A percentile compares a stretch with the other conserved stretches of the same genome.
phyloP scores from a whole-genome alignment of 2,888 invertebrate species.

The Andrena praecox region DNA sequence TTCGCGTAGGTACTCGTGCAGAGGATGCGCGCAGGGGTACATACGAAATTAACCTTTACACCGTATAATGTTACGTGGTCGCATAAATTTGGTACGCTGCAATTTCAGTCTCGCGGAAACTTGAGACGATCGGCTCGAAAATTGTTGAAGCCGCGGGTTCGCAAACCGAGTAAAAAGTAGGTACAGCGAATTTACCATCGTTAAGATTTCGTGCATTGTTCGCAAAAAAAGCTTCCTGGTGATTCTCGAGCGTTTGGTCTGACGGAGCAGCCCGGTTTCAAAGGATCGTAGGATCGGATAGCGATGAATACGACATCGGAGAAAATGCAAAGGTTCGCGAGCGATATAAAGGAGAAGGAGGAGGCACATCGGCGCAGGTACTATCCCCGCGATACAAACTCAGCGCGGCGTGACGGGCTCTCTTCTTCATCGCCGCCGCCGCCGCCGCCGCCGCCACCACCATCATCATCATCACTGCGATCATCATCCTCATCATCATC shows the following conservation, averaged over 20 bases:
- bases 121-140: neutral
- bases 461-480: conserved; percentile 33
- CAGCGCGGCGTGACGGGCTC: conserved; percentile 57
- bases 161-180: neutral
- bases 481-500: conserved; percentile 49
- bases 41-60: neutral
- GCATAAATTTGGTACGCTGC: neutral
- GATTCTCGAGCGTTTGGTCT: conserved; percentile 8
- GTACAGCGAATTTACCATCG: neutral
- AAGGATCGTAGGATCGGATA: conserved; percentile 6
- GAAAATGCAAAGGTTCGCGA: conserved; percentile 42
- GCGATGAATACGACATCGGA: conserved; percentile 6
- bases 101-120: conserved; percentile 10
- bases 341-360: conserved; percentile 39
- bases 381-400: conserved; percentile 36
- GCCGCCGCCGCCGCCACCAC: conserved; percentile 28
- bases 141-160: neutral
- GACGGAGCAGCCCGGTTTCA: conserved; percentile 49
- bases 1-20: neutral
- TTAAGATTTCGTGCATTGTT: neutral
- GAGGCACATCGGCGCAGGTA: conserved; percentile 21
- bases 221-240: no score
- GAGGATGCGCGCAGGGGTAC: neutral
- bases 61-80: neutral
- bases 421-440: conserved; percentile 41